A percentile compares a stretch with the other conserved stretches of the same genome.
Evolutionary conservation across 2,113 vertebrate species (phyloP).

Genomic region (Plecotus auritus): DNA sequence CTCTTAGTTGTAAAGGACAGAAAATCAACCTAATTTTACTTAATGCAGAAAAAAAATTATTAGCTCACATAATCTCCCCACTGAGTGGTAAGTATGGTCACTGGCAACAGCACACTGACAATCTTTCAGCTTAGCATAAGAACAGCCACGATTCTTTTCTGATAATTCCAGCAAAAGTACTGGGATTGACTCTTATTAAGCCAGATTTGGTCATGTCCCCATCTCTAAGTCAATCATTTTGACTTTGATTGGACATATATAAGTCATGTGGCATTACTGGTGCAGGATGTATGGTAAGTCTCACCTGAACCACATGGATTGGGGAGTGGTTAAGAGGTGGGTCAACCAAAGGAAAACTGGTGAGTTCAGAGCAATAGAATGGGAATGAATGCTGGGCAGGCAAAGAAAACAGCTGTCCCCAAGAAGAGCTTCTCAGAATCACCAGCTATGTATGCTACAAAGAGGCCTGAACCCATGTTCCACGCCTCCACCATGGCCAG

Average conservation of each 20-base stretch:
- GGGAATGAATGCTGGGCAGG: not conserved
- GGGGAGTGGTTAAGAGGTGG: not conserved
- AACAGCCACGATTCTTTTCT: not conserved
- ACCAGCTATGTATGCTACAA: not conserved
- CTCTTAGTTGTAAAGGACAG: not conserved
- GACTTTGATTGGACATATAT: not conserved
- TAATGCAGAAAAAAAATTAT: not conserved
- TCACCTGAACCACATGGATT: not conserved
- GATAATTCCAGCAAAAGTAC: not conserved
- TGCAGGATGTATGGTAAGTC: not conserved
- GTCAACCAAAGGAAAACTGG: not conserved
- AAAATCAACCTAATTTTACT: not conserved
- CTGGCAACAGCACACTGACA: rapidly evolving
- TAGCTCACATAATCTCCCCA: not conserved
- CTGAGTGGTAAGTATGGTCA: not conserved
- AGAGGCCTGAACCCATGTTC: not conserved
- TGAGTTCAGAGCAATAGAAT: not conserved
- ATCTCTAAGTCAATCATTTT: not conserved
- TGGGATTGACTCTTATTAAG: not conserved
- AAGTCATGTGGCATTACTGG: not conserved
- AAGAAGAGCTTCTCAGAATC: not conserved
- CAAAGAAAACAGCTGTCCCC: not conserved
- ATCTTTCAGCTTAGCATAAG: not conserved
- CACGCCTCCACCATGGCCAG: not conserved
- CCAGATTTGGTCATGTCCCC: not conserved